A percentile compares a stretch with the other conserved stretches of the same genome.
phyloP scores from a whole-genome alignment of 2,888 invertebrate species.

The Sisyra terminalis region DNA sequence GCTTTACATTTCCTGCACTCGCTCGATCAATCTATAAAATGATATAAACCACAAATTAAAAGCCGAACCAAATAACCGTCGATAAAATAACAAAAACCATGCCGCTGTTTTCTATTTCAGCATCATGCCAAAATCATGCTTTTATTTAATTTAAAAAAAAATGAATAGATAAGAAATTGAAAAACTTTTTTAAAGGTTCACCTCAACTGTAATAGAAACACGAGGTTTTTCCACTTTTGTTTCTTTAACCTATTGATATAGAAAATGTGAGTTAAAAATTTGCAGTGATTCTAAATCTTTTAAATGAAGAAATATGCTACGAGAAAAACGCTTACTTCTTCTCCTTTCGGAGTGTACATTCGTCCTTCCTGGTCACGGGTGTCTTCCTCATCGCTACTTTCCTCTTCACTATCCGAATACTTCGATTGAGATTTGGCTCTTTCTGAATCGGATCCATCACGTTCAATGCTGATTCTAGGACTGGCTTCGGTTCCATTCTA shows the following conservation, averaged over 20 bases:
- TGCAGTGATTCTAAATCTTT: neutral
- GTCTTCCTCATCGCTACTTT: conserved; percentile 53
- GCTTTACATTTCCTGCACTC: conserved; percentile 71
- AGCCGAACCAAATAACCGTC: too few species aligned
- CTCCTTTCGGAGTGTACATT: conserved; percentile 57
- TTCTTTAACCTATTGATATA: conserved; percentile 1
- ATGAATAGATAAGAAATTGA: too few species aligned
- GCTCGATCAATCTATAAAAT: conserved; percentile 62
- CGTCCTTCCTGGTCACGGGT: conserved; percentile 64
- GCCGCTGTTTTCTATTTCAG: too few species aligned
- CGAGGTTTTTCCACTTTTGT: neutral
- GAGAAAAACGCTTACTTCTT: conserved; percentile 38
- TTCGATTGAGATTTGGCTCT: conserved; percentile 21
- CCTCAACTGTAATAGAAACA: conserved; percentile 1
- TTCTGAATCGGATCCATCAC: too few species aligned
- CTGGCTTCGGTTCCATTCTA: too few species aligned
- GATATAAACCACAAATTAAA: too few species aligned
- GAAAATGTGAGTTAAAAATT: neutral
- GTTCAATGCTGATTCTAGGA: too few species aligned
- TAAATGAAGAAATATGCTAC: neutral
- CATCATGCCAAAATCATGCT: too few species aligned
- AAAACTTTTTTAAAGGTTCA: neutral
- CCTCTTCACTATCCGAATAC: conserved; percentile 31
- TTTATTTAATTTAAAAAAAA: too few species aligned
- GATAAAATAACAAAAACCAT: too few species aligned